Evolutionary conservation across 2,888 invertebrate genomes (phyloP).

Genomic region (Melanchra persicariae): DNA sequence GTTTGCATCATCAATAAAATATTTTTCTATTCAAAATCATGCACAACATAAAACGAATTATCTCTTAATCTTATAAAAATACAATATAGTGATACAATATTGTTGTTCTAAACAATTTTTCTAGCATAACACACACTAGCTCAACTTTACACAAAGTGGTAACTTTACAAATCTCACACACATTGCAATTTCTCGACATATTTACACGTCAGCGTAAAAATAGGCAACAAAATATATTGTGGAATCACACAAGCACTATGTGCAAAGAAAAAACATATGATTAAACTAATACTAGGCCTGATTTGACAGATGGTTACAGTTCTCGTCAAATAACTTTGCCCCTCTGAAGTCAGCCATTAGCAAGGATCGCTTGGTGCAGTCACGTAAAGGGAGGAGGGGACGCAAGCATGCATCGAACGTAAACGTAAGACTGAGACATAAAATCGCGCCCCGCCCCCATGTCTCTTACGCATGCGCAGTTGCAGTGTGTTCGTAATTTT

Average conservation of each 20-base stretch:
- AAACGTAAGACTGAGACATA: too few species aligned
- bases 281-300: constrained; percentile 42
- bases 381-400: too few species aligned
- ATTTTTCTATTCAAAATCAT: constrained; percentile 33
- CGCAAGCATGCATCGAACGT: too few species aligned
- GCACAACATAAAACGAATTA: constrained; percentile 36
- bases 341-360: too few species aligned
- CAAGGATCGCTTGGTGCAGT: too few species aligned
- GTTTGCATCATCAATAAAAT: constrained; percentile 18
- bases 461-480: too few species aligned
- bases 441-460: too few species aligned
- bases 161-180: neutral
- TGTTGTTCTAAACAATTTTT: constrained; percentile 14
- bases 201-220: constrained; percentile 25
- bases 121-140: constrained; percentile 4
- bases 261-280: constrained; percentile 34
- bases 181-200: constrained; percentile 17
- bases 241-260: constrained; percentile 51
- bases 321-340: too few species aligned
- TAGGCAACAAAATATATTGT: constrained; percentile 33
- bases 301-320: constrained; percentile 6
- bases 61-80: constrained; percentile 22
- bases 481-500: too few species aligned
- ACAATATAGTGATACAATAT: constrained; percentile 11
- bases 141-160: constrained; percentile 2